Base-by-base conservation (phyloP, 1,140 invertebrate species). In the Sarcophaga bullata region DNA sequence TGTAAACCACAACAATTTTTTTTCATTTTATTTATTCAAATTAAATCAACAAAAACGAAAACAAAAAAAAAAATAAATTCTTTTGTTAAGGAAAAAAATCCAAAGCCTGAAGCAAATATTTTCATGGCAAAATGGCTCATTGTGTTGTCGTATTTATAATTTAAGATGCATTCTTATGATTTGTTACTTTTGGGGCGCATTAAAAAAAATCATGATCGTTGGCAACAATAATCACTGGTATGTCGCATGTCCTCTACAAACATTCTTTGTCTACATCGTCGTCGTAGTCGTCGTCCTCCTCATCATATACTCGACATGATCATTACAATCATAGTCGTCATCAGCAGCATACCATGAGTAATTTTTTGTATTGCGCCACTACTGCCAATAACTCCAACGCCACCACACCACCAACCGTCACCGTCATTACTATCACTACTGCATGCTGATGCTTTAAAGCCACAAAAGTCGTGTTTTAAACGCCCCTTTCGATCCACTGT, bases 401-500 rank as follows among this genome's bases (percentile, higher is more conserved):
- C 19, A n/a, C 73, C 17, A 49, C 52, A 13, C 9, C 73, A 76
- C 50, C 25, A 80, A 58, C 80, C 84, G 81, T 54, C 76, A 84
- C 84, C 81, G 80, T 82, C 82, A 17, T 76, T 80, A 68, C 17
- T 19, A 17, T 68, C 62, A 68, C 17, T 68, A 19, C 25, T 13
- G 54, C 25, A 19, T 68, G 9, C 8, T 25, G 17, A 9, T 68
- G n/a, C 25, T 37, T 68, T 68, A 68, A 68, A 68, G 62, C 62
- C 62, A 68, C 62, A 68, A 68, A 68, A 68, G 62, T 68, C 86
- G 86, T 87, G 86, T 85, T 86, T 86, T 87, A 86, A 87, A 85
- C 86, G 86, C 86, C 86, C 86, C 86, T 87, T 87, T 87, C 86
- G 87, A 87, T 87, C 87, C 86, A 87, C 85, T 87, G 87, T 87